These are phyloP conservation scores for Protobothrops flavoviridis DNA, from an alignment of 2,113 vertebrate genomes.

Conservation along the genomic window DNA sequence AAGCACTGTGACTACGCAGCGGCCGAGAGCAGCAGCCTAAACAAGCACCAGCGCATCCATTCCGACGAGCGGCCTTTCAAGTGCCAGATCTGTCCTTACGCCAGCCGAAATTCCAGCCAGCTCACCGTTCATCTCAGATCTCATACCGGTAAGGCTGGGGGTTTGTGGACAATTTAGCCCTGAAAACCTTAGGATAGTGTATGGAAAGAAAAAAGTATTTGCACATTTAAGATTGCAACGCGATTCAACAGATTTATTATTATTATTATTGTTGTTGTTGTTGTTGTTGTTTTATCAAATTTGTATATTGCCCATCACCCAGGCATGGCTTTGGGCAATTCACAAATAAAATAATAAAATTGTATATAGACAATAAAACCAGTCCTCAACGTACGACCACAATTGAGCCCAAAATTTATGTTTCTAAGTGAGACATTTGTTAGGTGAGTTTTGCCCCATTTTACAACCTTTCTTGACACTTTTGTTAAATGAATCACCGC, in stretches of 20 bases:
- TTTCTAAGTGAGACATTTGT: neutral
- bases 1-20: slow-evolving; percentile 90
- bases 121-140: slow-evolving; percentile 95
- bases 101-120: slow-evolving; percentile 96
- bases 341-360: neutral
- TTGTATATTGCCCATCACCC: neutral
- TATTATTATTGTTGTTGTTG: too few species aligned
- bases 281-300: too few species aligned
- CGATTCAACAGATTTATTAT: neutral
- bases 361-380: neutral
- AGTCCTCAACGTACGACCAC: neutral
- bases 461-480: neutral
- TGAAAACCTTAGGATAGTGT: neutral
- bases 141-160: slow-evolving; percentile 75
- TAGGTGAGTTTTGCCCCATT: neutral
- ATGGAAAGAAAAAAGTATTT: neutral
- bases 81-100: slow-evolving; percentile 96
- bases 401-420: neutral
- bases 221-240: neutral
- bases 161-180: neutral
- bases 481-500: neutral
- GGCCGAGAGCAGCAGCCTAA: slow-evolving; percentile 95
- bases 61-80: slow-evolving; percentile 93
- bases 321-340: too few species aligned
- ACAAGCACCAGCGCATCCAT: slow-evolving; percentile 94